Evolutionary conservation across 2,888 invertebrate genomes (phyloP), one percentile per base, ranked within the genome.

Genomic region (Timandra comae): DNA sequence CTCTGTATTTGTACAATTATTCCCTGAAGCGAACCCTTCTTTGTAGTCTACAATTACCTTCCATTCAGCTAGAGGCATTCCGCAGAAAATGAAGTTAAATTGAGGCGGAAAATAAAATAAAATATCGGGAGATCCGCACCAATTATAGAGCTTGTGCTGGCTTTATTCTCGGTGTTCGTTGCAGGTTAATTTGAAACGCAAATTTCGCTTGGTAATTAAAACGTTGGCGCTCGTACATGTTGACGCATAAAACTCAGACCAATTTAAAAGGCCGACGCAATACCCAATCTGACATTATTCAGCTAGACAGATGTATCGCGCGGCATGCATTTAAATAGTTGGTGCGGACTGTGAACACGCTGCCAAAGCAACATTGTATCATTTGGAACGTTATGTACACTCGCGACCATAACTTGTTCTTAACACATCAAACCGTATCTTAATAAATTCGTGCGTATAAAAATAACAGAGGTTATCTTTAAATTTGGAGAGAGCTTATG

Each of bases 11-110:
- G 64, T 56, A 75, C 79, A 82, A 82, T 85, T 84, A 84, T 80
- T 84, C 80, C 79, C 81, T 57, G 65, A 74, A 81, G 82, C 71
- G 72, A 72, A 80, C 77, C 82, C 78, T 80, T 76, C 66, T 59
- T 54, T 55, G 69, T 61, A 74, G 70, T 73, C 80, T 77, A 75
- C 84, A 85, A 85, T 85, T 82, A 85, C 81, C 79, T 67, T 64
- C 72, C 77, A 77, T 79, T 77, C 69, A 65, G 74, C 76, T 70
- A 70, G 73, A 70, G 72, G 70, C 77, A 59, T 58, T 67, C 49
- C 59, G 60, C 61, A 61, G 69, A 63, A 67, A 76, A 76, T 78
- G 75, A 79, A 78, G 76, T 72, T 65, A 75, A 80, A 78, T 79
- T 73, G 76, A 72, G 50, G 64, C 55, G 54, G 70, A 74, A 81